Evolutionary conservation across 2,113 vertebrate species (phyloP), one percentile per base, ranked within the genome.

Genomic region (Carassius auratus): DNA sequence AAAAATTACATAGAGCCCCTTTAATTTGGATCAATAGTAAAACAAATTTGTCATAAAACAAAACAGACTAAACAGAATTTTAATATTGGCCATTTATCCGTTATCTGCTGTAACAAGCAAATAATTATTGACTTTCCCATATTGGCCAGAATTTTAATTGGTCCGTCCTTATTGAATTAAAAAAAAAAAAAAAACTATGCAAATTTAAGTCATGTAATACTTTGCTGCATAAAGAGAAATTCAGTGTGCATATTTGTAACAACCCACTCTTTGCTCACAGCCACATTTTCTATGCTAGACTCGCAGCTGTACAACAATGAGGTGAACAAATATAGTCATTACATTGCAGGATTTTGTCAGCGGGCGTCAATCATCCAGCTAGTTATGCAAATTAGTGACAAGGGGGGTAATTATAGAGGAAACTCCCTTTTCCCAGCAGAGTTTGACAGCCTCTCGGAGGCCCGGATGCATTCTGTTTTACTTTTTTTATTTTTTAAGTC

Each of bases 321-420:
- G 57, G 12, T 12, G 52, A 1, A 80, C 15, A 69, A 6, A 66
- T 50, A 79, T 33, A 55, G 8, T 76, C 3, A 64, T 50, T 76
- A 76, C 9, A 45, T 26, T 78, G 19, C 61, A 69, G 64, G 6
- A n/a, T 78, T 64, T 73, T 68, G 17, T 52, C 71, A 69, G 38
- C 21, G 36, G 62, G 15, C 17, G 26, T 52, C 83, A 69, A 59
- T 85, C 86, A 52, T 50, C 23, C 17, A 36, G 38, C 59, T 61
- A 61, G 61, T 77, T 62, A 61, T 87, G 48, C 59, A 78, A 52
- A 85, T 69, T n/a, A 48, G 8, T 73, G 12, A n/a, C 23, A 42
- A 77, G 19, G 64, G 52, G 68, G 23, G 38, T 81, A 48, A 74
- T 80, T 81, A 68, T 69, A n/a, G 10, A 48, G 77, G 76, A 86